Evolutionary conservation across 2,113 vertebrate species (phyloP), one percentile per base, ranked within the genome.

Genomic region (Gambusia affinis): DNA sequence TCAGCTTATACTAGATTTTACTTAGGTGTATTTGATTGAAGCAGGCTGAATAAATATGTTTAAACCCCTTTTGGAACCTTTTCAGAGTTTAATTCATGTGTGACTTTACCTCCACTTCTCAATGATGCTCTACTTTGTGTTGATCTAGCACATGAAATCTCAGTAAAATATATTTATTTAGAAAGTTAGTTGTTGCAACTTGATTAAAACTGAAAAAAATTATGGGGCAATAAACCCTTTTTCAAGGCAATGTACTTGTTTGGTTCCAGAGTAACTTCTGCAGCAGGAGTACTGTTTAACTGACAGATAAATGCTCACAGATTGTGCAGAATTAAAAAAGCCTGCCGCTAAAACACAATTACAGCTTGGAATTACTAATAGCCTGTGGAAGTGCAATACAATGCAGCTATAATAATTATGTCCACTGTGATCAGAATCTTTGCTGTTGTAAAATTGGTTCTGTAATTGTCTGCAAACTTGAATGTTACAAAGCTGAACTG

Each of bases 401-500:
- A 79, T 79, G 78, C 65, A 67, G 72, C 78, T 39, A 76, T 44
- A 57, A 79, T 79, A 76, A 74, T 71, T 70, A 79, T 28, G 70
- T 71, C 67, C 14, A 61, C 39, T 75, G 60, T 78, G 74, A 83
- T 80, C 47, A 54, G 70, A 80, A 72, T 80, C 37, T 74, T 44
- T 75, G 37, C 64, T 63, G 39, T 65, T 75, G 37, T n/a, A 72
- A 33, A 78, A 69, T 80, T 69, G 35, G 37, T 75, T 75, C 68
- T 67, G 24, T 72, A 74, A 76, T 73, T 76, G 72, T 76, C 65
- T 70, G 44, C 63, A 72, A 69, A 74, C 39, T 78, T 44, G 24
- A 66, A 35, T 12, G 1, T 66, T 69, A 75, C 71, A 76, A 79
- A 69, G 60, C 61, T 39, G 44, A 67, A 8, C 54, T 76, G 54